A percentile compares a stretch with the other conserved stretches of the same genome.
Conservation (phyloP, 2,888 invertebrate genomes). For the Neoitamus cyanurus region DNA sequence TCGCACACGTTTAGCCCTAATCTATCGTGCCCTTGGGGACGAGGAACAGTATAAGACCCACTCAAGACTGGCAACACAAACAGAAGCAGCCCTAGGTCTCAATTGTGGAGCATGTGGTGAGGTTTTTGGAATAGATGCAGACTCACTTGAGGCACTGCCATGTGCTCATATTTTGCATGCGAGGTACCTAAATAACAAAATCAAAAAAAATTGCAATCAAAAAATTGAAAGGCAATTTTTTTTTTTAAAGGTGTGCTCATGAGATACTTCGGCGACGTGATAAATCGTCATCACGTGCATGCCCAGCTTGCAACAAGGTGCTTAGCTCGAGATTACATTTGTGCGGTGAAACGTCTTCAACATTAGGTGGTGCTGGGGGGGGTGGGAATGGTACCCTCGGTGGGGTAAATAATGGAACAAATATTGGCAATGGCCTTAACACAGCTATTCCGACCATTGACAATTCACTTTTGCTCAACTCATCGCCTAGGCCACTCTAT, state of each 20-base stretch:
- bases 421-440: not conserved
- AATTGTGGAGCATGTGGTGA: slow-evolving; percentile 86
- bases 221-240: not conserved
- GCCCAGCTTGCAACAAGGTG: slow-evolving; percentile 78
- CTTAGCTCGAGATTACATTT: slow-evolving; percentile 75
- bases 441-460: slow-evolving; percentile 53
- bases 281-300: slow-evolving; percentile 74
- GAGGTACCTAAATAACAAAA: slow-evolving; percentile 68
- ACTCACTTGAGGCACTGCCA: slow-evolving; percentile 82
- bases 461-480: slow-evolving; percentile 57
- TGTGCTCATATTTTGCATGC: slow-evolving; percentile 90
- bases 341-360: slow-evolving; percentile 55
- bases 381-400: not conserved
- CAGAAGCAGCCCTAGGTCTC: slow-evolving; percentile 78
- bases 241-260: slow-evolving; percentile 71
- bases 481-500: slow-evolving; percentile 60
- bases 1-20: slow-evolving; percentile 80
- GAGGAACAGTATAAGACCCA: slow-evolving; percentile 82
- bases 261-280: slow-evolving; percentile 74
- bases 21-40: slow-evolving; percentile 85
- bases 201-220: not conserved
- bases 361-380: slow-evolving; percentile 42
- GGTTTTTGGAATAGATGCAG: slow-evolving; percentile 78
- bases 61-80: slow-evolving; percentile 72
- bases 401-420: not conserved